Evolutionary conservation across 2,888 invertebrate genomes (phyloP).

Genomic region (Phengaris alcon): DNA sequence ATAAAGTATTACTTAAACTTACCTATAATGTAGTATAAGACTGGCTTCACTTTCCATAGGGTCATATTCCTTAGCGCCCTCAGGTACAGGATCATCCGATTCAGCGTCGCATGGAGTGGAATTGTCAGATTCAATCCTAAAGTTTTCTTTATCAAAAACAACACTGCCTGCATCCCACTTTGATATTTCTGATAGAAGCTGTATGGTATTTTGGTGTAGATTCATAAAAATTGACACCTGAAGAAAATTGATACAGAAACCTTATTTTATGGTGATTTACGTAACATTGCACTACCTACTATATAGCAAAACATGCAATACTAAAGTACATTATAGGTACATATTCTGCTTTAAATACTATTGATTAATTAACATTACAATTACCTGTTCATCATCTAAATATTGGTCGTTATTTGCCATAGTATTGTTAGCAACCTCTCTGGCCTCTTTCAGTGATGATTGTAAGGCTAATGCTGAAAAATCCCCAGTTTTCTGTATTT

Average conservation of each 20-base stretch:
- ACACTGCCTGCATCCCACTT: constrained; percentile 78
- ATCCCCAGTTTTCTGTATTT: constrained; percentile 66
- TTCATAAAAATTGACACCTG: constrained; percentile 79
- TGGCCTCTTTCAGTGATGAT: constrained; percentile 66
- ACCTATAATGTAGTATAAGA: constrained; percentile 74
- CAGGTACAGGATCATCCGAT: constrained; percentile 71
- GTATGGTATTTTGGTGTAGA: constrained; percentile 78
- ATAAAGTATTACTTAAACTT: constrained; percentile 20
- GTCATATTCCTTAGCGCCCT: constrained; percentile 61
- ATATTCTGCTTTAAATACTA: too few species aligned
- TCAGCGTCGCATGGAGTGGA: constrained; percentile 70
- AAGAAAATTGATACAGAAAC: constrained; percentile 1
- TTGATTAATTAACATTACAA: too few species aligned
- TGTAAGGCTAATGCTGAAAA: constrained; percentile 69
- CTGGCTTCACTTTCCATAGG: constrained; percentile 73
- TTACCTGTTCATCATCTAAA: constrained; percentile 69
- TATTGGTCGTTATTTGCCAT: constrained; percentile 54
- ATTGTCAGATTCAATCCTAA: constrained; percentile 71
- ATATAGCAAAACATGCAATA: too few species aligned
- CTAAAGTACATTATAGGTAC: too few species aligned
- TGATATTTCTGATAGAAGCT: constrained; percentile 76
- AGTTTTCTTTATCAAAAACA: constrained; percentile 78
- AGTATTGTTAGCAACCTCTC: constrained; percentile 58
- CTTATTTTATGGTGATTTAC: neutral
- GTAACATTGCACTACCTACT: neutral